Evolutionary conservation across 2,113 vertebrate species (phyloP).

Genomic region (Coracopsis vasa): DNA sequence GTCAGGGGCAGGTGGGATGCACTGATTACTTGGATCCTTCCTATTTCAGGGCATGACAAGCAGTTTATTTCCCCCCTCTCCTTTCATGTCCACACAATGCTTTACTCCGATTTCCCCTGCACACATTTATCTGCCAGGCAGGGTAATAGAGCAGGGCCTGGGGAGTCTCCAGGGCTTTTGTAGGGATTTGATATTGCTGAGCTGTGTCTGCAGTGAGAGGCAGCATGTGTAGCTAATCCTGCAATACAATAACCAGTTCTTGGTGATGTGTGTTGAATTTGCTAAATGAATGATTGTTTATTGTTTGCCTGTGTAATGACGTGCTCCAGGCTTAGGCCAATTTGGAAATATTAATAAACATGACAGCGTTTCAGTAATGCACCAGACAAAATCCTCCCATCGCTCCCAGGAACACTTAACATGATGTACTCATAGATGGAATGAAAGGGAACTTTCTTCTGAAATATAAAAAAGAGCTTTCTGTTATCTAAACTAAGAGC

Average conservation of each 20-base stretch:
- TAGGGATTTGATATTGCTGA: not conserved
- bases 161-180: conserved; percentile 2
- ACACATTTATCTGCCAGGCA: not conserved
- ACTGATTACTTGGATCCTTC: not conserved
- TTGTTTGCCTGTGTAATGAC: conserved; percentile 56
- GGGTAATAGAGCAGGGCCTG: not conserved
- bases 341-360: conserved; percentile 34
- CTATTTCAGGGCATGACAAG: not conserved
- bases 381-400: not conserved
- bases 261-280: not conserved
- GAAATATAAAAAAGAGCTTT: not conserved
- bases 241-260: conserved; percentile 18
- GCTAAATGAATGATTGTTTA: conserved; percentile 27
- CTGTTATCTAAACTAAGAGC: not conserved
- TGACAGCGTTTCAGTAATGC: not conserved
- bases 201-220: not conserved
- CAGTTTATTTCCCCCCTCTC: not conserved
- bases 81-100: not conserved
- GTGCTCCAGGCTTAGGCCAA: not conserved
- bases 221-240: conserved; percentile 27
- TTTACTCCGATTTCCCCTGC: not conserved
- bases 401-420: not conserved
- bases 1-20: not conserved
- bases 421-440: rapidly evolving
- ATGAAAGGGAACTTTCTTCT: not conserved